These are phyloP conservation scores for Verasper variegatus DNA, from an alignment of 2,113 vertebrate genomes.

Conservation along the genomic window DNA sequence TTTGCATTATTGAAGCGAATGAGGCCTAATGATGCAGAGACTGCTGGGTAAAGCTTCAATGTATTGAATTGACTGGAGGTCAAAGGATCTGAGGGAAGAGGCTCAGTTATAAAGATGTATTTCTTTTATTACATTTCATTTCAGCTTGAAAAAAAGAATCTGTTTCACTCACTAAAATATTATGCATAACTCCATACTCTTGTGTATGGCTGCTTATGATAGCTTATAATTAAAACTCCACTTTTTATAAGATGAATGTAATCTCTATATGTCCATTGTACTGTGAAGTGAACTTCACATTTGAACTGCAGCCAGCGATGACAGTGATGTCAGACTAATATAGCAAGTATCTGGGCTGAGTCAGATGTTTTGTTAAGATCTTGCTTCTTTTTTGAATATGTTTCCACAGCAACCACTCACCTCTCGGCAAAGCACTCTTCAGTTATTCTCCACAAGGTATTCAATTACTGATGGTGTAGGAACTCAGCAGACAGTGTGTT, in stretches of 20 bases:
- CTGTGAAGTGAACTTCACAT: background rate
- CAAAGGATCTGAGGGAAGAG: conserved; percentile 2
- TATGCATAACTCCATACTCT: background rate
- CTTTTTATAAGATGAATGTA: too few relatives aligned
- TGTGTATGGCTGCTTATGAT: background rate
- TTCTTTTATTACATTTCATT: conserved; percentile 11
- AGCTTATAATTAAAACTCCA: too few relatives aligned
- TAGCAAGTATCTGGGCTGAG: conserved; percentile 46
- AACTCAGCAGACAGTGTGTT: conserved; percentile 7
- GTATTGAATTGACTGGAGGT: conserved; percentile 29
- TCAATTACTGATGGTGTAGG: conserved; percentile 23
- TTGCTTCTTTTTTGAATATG: conserved; percentile 43
- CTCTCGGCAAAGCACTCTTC: conserved; percentile 37
- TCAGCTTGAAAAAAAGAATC: background rate
- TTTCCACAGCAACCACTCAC: conserved; percentile 70
- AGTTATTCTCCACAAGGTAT: conserved; percentile 38
- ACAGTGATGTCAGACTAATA: conserved; percentile 28
- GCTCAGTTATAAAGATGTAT: background rate
- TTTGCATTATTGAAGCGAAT: conserved; percentile 80
- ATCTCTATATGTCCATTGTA: too few relatives aligned
- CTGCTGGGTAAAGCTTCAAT: conserved; percentile 48
- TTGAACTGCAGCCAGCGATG: background rate
- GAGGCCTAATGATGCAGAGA: conserved; percentile 68
- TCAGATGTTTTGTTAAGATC: conserved; percentile 54
- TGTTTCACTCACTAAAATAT: too few relatives aligned